phyloP scores from a whole-genome alignment of 35 echinoderm and acorn worm species.

The Apostichopus californicus region DNA sequence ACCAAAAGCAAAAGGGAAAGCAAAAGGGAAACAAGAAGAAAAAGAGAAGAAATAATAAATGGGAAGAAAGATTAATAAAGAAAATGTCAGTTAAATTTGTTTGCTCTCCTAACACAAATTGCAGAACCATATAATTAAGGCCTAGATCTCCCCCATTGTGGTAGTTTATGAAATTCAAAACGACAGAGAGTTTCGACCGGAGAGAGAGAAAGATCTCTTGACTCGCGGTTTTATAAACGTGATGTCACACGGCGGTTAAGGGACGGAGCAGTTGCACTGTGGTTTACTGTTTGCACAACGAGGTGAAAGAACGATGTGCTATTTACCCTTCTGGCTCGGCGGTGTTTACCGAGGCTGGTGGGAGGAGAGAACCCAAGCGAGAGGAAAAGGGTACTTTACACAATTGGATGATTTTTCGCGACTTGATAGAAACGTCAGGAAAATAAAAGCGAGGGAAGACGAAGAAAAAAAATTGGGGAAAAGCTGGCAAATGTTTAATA shows the following conservation, averaged over 20 bases:
- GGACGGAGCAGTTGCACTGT: no score
- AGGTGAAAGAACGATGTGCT: conserved; percentile 37
- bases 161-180: no score
- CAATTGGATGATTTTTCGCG: background rate
- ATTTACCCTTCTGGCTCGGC: conserved; percentile 31
- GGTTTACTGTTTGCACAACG: background rate
- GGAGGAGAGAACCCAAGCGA: background rate
- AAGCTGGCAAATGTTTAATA: conserved; percentile 13
- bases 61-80: no score
- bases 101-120: background rate
- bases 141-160: no score
- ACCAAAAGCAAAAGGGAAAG: no score
- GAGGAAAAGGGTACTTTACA: background rate
- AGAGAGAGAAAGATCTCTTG: background rate
- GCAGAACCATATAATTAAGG: no score
- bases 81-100: background rate
- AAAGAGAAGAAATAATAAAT: background rate
- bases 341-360: conserved; percentile 11
- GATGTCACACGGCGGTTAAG: no score
- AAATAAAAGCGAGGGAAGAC: background rate
- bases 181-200: background rate
- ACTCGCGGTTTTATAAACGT: background rate
- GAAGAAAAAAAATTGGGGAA: background rate
- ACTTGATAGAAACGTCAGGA: background rate
- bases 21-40: background rate